Evolutionary conservation across 2,888 invertebrate genomes (phyloP), one percentile per base, ranked within the genome.

Genomic region (Cosmia pyralina): DNA sequence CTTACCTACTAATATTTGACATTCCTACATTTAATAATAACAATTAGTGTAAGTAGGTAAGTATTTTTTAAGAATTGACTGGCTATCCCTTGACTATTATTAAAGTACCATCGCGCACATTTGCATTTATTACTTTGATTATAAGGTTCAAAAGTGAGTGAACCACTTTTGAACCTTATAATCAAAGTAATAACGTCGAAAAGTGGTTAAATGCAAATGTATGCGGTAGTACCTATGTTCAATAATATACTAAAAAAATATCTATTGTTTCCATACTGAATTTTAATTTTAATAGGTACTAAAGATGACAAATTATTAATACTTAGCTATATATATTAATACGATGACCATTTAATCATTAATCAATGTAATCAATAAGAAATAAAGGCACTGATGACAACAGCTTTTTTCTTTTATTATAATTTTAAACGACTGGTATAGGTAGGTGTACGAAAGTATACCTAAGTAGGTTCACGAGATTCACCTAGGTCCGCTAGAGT

Each of bases 361-460:
- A n/a, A n/a, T n/a, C n/a, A n/a, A n/a, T n/a, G n/a, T n/a, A n/a
- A 34, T 60, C 0, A 22, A 11, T 53, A 59, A 8, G 4, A 48
- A 77, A 52, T 69, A 69, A 53, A 77, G 7, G 67, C 15, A 34
- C 28, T 15, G 44, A 55, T 38, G 15, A 38, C 5, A 69, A 69
- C 15, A 75, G 4, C 8, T 28, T 7, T 13, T 50, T 58, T 77
- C 11, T 74, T 74, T 74, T 67, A 76, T 76, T 74, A 50, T 22
- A 55, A 11, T n/a, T 6, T 44, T 28, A 38, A n/a, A n/a, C 15
- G 5, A 69, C 67, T 41, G 7, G 6, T n/a, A 28, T 28, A 63
- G 7, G 2, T 19, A 63, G 4, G 13, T 62, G 17, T 10, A 28
- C 28, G 28, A 2, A 28, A 28, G 10, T 28, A 19, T 48, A 48